Conservation (phyloP, 2,888 invertebrate species). For the Athrips mouffetella region DNA sequence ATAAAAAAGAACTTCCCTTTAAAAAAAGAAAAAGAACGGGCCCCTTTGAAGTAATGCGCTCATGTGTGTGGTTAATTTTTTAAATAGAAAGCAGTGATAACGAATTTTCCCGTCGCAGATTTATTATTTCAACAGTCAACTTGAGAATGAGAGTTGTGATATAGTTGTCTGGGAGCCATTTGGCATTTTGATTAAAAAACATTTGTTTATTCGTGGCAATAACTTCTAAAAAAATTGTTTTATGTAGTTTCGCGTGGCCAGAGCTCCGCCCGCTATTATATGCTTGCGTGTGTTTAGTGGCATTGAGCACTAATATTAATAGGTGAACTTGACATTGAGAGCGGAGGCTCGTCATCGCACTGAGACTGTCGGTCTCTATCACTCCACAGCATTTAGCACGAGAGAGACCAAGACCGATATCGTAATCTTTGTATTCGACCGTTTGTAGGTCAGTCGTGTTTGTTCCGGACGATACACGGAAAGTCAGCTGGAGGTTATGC, state of each 20-base stretch:
- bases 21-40: too few relatives aligned
- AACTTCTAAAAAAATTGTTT: slow-evolving; percentile 18
- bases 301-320: slow-evolving; percentile 78
- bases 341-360: slow-evolving; percentile 74
- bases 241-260: slow-evolving; percentile 44
- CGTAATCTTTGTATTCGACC: slow-evolving; percentile 61
- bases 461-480: slow-evolving; percentile 76
- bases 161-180: background rate
- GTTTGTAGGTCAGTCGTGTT: slow-evolving; percentile 77
- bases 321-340: slow-evolving; percentile 79
- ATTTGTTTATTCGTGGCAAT: slow-evolving; percentile 6
- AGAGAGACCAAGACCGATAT: slow-evolving; percentile 58
- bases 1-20: too few relatives aligned
- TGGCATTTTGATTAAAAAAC: slow-evolving; percentile 3
- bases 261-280: slow-evolving; percentile 47
- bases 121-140: background rate
- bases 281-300: slow-evolving; percentile 71
- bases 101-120: too few relatives aligned
- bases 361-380: slow-evolving; percentile 61
- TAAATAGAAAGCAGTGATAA: too few relatives aligned
- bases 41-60: too few relatives aligned
- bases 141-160: background rate
- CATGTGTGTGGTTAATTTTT: too few relatives aligned
- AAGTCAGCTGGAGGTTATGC: slow-evolving; percentile 78
- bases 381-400: slow-evolving; percentile 36